Conservation (phyloP, 92 coral and sea anemone genomes). For the Palythoa caribaeorum region DNA sequence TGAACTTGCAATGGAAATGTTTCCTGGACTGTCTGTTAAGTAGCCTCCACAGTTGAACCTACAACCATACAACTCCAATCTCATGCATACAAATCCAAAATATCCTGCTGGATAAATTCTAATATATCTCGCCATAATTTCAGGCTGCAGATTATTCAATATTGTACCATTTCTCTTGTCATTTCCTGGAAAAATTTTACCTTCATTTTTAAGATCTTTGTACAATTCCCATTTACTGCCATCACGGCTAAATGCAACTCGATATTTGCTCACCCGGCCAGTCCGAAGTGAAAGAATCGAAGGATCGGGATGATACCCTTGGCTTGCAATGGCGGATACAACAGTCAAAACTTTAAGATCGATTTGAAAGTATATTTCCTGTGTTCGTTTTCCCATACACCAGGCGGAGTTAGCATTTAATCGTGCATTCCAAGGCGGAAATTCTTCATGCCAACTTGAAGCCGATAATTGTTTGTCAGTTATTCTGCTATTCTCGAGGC, state of each 20-base stretch:
- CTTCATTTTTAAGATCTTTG: constrained; percentile 53
- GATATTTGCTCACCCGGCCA: constrained; percentile 90
- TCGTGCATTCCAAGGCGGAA: constrained; percentile 73
- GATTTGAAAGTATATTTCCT: constrained; percentile 75
- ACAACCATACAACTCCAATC: constrained; percentile 86
- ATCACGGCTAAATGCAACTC: constrained; percentile 79
- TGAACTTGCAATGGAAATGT: constrained; percentile 65
- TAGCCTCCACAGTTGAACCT: constrained; percentile 85
- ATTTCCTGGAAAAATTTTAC: constrained; percentile 72
- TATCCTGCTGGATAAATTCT: constrained; percentile 75
- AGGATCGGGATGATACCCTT: constrained; percentile 78
- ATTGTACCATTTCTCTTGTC: constrained; percentile 61
- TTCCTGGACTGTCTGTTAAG: constrained; percentile 72
- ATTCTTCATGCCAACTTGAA: constrained; percentile 73
- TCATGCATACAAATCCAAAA: constrained; percentile 80
- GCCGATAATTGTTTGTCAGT: constrained; percentile 69
- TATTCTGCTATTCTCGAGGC: constrained; percentile 76
- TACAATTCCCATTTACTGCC: constrained; percentile 76
- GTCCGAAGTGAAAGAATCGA: constrained; percentile 68
- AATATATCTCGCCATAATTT: constrained; percentile 75
- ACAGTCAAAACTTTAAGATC: constrained; percentile 71
- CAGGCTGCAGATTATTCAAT: constrained; percentile 67
- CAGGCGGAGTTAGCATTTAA: constrained; percentile 86
- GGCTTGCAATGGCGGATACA: constrained; percentile 85
- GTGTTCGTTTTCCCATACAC: constrained; percentile 73